A percentile compares a stretch with the other conserved stretches of the same genome.
Evolutionary conservation across 2,113 vertebrate species (phyloP).

Genomic region (Mungos mungo): DNA sequence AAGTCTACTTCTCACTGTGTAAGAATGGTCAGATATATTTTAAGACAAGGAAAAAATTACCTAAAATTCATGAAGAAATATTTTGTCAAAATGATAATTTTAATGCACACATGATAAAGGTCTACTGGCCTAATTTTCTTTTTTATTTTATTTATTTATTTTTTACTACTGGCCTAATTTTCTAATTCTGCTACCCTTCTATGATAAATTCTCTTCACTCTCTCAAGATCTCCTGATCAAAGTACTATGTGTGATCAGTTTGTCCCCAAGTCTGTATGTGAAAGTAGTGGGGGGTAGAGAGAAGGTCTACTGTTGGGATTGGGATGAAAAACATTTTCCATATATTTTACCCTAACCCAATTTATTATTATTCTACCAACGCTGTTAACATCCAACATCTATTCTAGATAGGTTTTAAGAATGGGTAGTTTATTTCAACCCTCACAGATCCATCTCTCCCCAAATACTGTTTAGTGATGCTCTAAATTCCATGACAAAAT

Average conservation of each 20-base stretch:
- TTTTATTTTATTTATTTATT: too few species aligned
- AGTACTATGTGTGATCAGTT: neutral
- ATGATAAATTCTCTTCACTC: neutral
- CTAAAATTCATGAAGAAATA: neutral
- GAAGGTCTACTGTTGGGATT: neutral
- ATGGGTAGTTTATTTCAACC: neutral
- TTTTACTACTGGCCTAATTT: neutral
- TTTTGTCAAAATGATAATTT: constrained; percentile 26
- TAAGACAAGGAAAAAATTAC: neutral
- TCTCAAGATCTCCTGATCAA: neutral
- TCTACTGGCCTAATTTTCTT: neutral
- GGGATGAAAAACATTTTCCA: neutral
- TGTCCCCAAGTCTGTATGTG: neutral
- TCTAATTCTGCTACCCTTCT: neutral
- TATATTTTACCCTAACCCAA: neutral
- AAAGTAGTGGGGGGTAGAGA: neutral
- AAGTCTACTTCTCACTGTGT: neutral
- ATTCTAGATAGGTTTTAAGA: neutral
- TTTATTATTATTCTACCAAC: neutral
- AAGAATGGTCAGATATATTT: neutral
- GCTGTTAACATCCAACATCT: neutral
- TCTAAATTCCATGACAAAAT: neutral
- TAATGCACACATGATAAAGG: neutral
- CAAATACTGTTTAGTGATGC: neutral
- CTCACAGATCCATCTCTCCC: neutral